Base-by-base conservation (phyloP, 2,888 invertebrate genomes). In the Protonemura montana region DNA sequence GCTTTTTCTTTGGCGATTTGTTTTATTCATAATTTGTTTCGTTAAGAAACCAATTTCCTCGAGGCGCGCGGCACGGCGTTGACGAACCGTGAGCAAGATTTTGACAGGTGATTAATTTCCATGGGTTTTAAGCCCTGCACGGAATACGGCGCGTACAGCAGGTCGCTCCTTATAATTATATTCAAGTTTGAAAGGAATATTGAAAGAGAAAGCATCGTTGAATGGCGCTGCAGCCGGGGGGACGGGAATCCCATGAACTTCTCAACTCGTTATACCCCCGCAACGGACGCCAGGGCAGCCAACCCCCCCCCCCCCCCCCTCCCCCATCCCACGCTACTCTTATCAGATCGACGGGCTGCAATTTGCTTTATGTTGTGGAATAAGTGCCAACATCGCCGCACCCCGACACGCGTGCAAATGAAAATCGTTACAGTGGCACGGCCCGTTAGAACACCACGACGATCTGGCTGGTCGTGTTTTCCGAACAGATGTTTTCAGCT, bases 351-450 rank as follows among this genome's bases (percentile, higher is more conserved):
- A 26, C 25, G 59, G 16, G 84, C 25, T n/a, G 28, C 59, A 84
- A 84, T 84, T 84, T 84, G 84, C 84, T 84, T 84, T 84, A 84
- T 76, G 84, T 84, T 76, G 27, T 28, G 84, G 84, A 84, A 84
- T 84, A 84, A 84, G 84, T 84, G 84, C 27, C 35, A 5, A 21
- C 27, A 76, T 10, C 10, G 35, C 35, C 35, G 16, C 59, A 59
- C 59, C 16, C 59, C 6, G 59, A n/a, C n/a, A n/a, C 59, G 21
- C 59, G 16, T 2, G 7, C 59, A n/a, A 59, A 59, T 59, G 59
- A 59, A 59, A 59, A 59, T 59, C 59, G 59, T 59, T 59, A 59
- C 59, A 59, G 59, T 59, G 7, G 7, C 21, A 21, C 21, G 59
- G 59, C 21, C 1, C 59, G 35, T 35, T 10, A 59, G 21, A 59